Evolutionary conservation across 1,140 invertebrate species (phyloP).

Genomic region (Schlechtendalia chinensis): DNA sequence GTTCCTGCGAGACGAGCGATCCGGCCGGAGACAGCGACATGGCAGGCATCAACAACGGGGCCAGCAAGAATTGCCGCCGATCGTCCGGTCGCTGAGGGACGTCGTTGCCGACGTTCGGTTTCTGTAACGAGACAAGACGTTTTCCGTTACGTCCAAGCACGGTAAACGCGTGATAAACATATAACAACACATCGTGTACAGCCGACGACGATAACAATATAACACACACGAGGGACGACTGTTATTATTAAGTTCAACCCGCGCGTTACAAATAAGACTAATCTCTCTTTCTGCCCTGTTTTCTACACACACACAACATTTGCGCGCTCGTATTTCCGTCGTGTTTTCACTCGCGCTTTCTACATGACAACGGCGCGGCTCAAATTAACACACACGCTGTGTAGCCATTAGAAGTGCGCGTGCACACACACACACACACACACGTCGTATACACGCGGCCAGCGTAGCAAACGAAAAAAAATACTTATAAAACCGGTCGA

Average conservation of each 20-base stretch:
- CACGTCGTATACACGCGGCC: not conserved
- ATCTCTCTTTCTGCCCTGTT: not conserved
- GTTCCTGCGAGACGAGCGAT: not conserved
- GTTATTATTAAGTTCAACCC: not conserved
- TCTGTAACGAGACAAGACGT: conserved; percentile 1
- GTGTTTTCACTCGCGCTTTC: conserved; percentile 39
- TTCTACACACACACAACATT: conserved; percentile 2
- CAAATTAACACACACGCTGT: not conserved
- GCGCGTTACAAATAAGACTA: not conserved
- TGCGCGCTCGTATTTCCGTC: not conserved
- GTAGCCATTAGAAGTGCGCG: not conserved
- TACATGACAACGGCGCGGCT: not conserved
- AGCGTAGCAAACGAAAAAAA: not conserved
- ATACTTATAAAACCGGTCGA: conserved; percentile 13
- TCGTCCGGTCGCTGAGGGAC: not conserved
- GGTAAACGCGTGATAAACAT: no score
- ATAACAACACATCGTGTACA: no score
- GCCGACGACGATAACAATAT: no score
- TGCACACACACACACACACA: not conserved
- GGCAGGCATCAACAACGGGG: conserved; percentile 9
- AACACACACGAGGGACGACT: no score
- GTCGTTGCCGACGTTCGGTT: not conserved
- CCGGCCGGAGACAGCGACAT: not conserved
- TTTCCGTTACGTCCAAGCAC: no score
- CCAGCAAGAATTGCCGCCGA: not conserved